Percentiles rank a stretch among this genome's conserved stretches.
Conservation (phyloP, 1,140 invertebrate genomes). For the Melitaea cinxia region DNA sequence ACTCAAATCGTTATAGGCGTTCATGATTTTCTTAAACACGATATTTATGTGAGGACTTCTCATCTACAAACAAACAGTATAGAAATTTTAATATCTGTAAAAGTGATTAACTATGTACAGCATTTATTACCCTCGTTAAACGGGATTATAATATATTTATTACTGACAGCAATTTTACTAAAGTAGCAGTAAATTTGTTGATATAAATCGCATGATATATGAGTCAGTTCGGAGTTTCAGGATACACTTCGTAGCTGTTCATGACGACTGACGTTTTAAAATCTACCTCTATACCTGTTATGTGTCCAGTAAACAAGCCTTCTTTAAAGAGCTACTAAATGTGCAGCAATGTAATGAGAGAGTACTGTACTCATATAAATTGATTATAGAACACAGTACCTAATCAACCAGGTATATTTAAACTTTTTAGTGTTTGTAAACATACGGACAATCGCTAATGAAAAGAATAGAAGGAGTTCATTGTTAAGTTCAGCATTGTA, state of each 20-base stretch:
- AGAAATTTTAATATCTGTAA: not conserved
- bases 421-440: constrained; percentile 67
- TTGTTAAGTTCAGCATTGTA: constrained; percentile 69
- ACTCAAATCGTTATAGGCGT: no score
- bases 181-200: no score
- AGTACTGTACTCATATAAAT: not conserved
- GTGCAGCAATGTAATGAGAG: not conserved
- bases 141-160: not conserved
- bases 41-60: no score
- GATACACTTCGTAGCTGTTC: no score
- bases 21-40: no score
- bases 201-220: no score
- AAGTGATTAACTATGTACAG: not conserved
- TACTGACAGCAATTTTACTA: not conserved
- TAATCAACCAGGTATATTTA: constrained; percentile 47
- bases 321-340: no score
- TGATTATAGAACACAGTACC: constrained; percentile 18
- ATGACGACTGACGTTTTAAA: no score
- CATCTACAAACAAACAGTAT: no score
- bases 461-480: constrained; percentile 68
- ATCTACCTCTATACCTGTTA: no score
- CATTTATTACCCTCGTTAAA: not conserved
- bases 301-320: not conserved
- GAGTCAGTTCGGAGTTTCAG: no score
- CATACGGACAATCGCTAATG: constrained; percentile 48